Evolutionary conservation across 2,113 vertebrate species (phyloP), one percentile per base, ranked within the genome.

Genomic region (Macaca fascicularis): DNA sequence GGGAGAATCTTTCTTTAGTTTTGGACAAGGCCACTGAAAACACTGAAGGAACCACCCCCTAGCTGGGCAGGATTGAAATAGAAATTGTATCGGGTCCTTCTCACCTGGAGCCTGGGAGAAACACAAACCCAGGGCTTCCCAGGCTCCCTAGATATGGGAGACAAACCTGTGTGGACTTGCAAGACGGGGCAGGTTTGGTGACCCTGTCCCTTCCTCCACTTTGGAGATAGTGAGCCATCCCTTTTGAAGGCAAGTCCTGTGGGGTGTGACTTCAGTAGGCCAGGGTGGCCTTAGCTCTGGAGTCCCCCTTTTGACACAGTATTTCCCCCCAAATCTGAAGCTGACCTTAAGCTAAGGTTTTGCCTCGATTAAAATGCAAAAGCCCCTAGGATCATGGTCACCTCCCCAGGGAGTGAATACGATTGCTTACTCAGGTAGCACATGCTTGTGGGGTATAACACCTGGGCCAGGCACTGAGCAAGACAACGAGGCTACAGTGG

Each of bases 121-220:
- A 59, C 61, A 35, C 43, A 75, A 57, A 50, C 8, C 38, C 74
- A 40, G 64, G 76, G 19, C 69, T 32, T 76, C 75, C 12, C 9
- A 70, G 55, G 35, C 67, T 52, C 45, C 6, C 69, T 13, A 32
- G 16, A 57, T 88, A 75, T 1, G 38, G 12, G 90, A 97, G 40
- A 32, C 13, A 45, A 69, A 67, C 2, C 6, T 17, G 30, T 38
- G 25, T 45, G 55, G 45, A 38, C 79, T 70, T 38, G 32, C 27
- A 30, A 95, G 94, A 76, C 38, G 90, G 96, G 61, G 48, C n/a
- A 92, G 61, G 40, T 48, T 85, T 35, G 38, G 55, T 38, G 48
- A 35, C 48, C 4, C 2, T 25, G 59, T 52, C 40, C 17, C 40
- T 59, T 74, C 50, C 55, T 93, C 45, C 61, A 52, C 2, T 12